Evolutionary conservation across 1,140 invertebrate genomes (phyloP), one percentile per base, ranked within the genome.

Genomic region (Heterodera schachtii): DNA sequence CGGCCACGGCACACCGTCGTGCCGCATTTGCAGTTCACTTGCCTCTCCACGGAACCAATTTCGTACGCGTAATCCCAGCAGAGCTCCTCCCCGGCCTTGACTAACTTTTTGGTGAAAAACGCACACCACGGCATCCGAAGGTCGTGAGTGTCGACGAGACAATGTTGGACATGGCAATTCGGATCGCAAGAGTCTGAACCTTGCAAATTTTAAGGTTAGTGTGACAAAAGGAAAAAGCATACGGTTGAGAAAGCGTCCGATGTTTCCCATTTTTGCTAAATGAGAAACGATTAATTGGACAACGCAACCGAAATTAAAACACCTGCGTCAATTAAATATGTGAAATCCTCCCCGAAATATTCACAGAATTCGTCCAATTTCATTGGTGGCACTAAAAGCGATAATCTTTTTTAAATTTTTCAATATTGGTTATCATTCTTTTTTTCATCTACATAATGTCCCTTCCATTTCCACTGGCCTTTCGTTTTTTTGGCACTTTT

Each of bases 71-170:
- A 82, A 67, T 82, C 73, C 81, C 81, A 82, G 9, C 49, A 43
- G 47, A 82, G 21, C 46, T 82, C 81, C 79, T 82, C 11, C 5
- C 81, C 81, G 73, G 81, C 81, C 44, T 71, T 81, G 70, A 82
- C 81, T 82, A 82, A 82, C 44, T 70, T 73, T n/a, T 66, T 73
- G 5, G 81, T 81, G 60, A 82, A 82, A 69, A 82, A 82, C 11
- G 76, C 76, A 47, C 69, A 57, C 81, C 81, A 82, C 16, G 81
- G 81, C 8, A 82, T 52, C 73, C 81, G 71, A 7, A 82, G 69
- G 74, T 82, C 81, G 4, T 78, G 76, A 44, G 76, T 78, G 49
- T 78, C 76, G 8, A 78, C 76, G 21, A 78, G 64, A 31, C 76
- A 78, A 67, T 78, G 76, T 41, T 82, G 81, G 43, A 82, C 67